Evolutionary conservation across 2,888 invertebrate species (phyloP).

Genomic region (Coecobrya sp.): DNA sequence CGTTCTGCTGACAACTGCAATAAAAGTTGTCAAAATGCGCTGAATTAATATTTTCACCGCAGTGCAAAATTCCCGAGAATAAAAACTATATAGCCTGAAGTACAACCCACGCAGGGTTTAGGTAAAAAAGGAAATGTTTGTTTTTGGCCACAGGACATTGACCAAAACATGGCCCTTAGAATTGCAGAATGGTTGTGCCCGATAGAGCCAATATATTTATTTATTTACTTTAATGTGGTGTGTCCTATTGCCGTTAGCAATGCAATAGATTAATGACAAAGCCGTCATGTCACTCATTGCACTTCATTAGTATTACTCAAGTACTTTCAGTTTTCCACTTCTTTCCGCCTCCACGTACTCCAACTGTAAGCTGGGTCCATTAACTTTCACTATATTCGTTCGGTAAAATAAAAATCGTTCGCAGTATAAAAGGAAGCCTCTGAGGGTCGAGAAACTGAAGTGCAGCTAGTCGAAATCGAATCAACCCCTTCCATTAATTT

Average conservation of each 20-base stretch:
- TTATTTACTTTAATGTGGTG: background rate
- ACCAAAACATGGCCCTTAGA: conserved; percentile 4
- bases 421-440: background rate
- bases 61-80: background rate
- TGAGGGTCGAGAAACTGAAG: too few species aligned
- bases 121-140: too few species aligned
- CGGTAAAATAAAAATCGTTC: background rate
- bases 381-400: background rate
- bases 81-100: too few species aligned
- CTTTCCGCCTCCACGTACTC: background rate
- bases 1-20: background rate
- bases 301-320: conserved; percentile 54
- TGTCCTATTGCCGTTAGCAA: background rate
- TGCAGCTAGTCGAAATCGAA: too few species aligned
- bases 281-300: conserved; percentile 44
- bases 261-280: conserved; percentile 65
- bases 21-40: background rate
- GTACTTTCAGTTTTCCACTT: conserved; percentile 53
- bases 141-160: conserved; percentile 46
- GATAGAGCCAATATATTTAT: conserved; percentile 55
- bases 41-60: background rate
- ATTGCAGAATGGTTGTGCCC: conserved; percentile 42
- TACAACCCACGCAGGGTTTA: too few species aligned
- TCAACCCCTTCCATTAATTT: too few species aligned
- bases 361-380: background rate